Evolutionary conservation across 2,888 invertebrate species (phyloP), one percentile per base, ranked within the genome.

Genomic region (Philopedon plagiatum): DNA sequence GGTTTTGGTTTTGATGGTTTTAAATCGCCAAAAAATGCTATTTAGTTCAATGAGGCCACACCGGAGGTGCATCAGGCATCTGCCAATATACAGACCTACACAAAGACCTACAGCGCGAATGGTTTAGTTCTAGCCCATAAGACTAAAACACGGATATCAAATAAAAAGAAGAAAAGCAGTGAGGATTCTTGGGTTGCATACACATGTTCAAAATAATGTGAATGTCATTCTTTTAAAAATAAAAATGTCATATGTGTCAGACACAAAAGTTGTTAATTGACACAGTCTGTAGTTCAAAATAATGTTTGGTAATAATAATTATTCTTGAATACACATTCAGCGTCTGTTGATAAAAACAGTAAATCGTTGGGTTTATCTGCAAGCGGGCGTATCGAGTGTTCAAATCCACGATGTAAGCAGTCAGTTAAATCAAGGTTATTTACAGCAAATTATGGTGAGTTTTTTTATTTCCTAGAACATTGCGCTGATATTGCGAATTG

Each of bases 381-480:
- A 15, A 26, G 4, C 19, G 13, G 51, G 29, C 29, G 51, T 54
- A 54, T 54, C 18, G 13, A 29, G 1, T 32, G 21, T 54, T 54
- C 8, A 29, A 54, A 32, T 54, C 51, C 15, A 54, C 51, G 9
- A 54, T 54, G 51, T 51, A 23, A 49, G 51, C 29, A 51, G 29
- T 51, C 13, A 54, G 29, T 51, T n/a, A 26, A 51, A 51, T 29
- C 51, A 54, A 54, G 51, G 51, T 54, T 54, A 54, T 49, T 49
- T 49, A 23, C 26, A 49, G 13, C 49, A 23, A 23, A 49, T 54
- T 54, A 54, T 54, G 51, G 51, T 54, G 51, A 29, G 51, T 54
- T 29, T 54, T 29, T 29, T 29, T 32, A 29, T 26, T 54, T 54
- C 23, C 11, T 26, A 1, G 23, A 29, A 54, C 11, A 46, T 8